Base-by-base conservation (phyloP, 1,140 invertebrate species). In the Musca vetustissima region DNA sequence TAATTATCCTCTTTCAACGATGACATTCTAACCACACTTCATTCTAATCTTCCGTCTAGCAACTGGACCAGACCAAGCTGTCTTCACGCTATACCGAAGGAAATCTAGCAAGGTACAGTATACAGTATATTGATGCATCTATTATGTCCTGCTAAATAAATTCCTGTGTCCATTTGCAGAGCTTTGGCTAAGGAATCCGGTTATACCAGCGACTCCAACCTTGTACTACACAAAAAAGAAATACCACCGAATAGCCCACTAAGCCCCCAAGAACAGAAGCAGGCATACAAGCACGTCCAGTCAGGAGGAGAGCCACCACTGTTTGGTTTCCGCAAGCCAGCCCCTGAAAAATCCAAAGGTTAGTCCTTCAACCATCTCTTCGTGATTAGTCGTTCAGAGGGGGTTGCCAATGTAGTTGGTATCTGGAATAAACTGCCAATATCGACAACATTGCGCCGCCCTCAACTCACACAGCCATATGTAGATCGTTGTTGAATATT, bases 231-330 rank as follows among this genome's bases (percentile, higher is more conserved):
- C 72, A 87, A 91, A 69, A 87, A 90, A 66, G 88, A 89, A 73
- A 86, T 88, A 64, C 86, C 88, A 32, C 86, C 86, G 48, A 85
- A 84, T 73, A 89, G 87, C 72, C 89, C 89, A 7, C 77, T 93
- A 21, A 93, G 91, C 69, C 93, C 92, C 1, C 85, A 89, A 6
- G 92, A 96, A 75, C 90, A 94, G 74, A 88, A 90, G 70, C 88
- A 91, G 68, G 90, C 90, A 13, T 98, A 98, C 81, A 91, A 92
- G 79, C 90, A 88, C 21, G 89, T 96, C 64, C 93, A 95, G 81
- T 91, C 91, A 70, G 96, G 96, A 6, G 95, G 95, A 2, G 95
- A 98, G 84, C 92, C 95, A 1, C 94, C 94, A 28, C 85, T 96
- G 19, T 90, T 94, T 73, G 94, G 94, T 53, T 88, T 96, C 73